These are phyloP conservation scores for Argynnis bischoffii DNA, from an alignment of 2,888 invertebrate species.

Conservation along the genomic window DNA sequence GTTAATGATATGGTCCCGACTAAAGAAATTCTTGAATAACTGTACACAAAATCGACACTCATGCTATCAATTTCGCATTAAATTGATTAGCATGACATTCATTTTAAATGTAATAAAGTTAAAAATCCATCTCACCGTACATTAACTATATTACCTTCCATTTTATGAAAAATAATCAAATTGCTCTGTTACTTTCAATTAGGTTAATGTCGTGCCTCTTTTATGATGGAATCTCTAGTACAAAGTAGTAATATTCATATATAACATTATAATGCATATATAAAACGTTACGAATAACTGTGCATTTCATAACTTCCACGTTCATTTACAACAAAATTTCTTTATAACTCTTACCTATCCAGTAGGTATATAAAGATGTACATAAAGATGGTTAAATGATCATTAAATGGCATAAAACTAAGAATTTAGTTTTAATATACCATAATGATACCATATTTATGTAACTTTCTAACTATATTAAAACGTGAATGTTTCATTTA, in stretches of 20 bases:
- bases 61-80: conserved; percentile 22
- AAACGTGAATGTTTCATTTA: conserved; percentile 38
- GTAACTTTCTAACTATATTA: conserved; percentile 10
- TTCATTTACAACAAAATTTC: no score
- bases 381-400: no score
- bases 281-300: no score
- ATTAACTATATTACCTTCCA: not conserved
- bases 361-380: no score
- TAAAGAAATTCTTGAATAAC: conserved; percentile 9
- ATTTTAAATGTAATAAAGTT: conserved; percentile 13
- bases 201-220: no score
- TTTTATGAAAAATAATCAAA: not conserved
- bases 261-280: no score
- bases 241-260: no score
- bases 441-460: not conserved
- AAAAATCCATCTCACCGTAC: not conserved
- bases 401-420: not conserved
- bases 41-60: conserved; percentile 18
- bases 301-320: no score
- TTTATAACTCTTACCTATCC: no score
- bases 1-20: conserved; percentile 3
- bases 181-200: not conserved
- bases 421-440: not conserved
- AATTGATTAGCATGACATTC: conserved; percentile 22
- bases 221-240: no score